Base-by-base conservation (phyloP, 2,888 invertebrate genomes). In the Drosophila koepferae region DNA sequence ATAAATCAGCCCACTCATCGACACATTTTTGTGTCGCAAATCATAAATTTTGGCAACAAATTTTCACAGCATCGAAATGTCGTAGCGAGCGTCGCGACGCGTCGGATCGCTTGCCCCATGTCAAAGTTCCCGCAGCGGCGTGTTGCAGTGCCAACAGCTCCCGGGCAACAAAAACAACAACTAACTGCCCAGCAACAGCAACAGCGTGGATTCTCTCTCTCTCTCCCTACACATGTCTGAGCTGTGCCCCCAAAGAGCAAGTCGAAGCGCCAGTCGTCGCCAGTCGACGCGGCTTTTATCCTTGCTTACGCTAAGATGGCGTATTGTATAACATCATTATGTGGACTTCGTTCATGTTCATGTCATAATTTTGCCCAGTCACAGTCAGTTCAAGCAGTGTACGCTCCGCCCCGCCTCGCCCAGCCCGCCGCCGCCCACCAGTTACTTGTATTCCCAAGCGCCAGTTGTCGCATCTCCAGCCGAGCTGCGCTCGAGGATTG, bases 261-360 rank as follows among this genome's bases (percentile, higher is more conserved):
- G 18, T 44, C 69, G 69, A 74, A 82, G 85, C 85, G 74, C 64
- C 66, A 71, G 72, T 60, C 54, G 41, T 31, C 82, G 78, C 69
- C 68, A 64, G 58, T 61, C 67, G 49, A 48, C 63, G 63, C 86
- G 87, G 87, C 89, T 59, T 90, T 83, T 82, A 63, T 78, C 82
- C 89, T 82, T 88, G 90, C 90, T 88, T 88, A 79, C 76, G 90
- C 89, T 88, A 88, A 89, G 91, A 91, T 91, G 91, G 91, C 87
- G 91, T 91, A 91, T 91, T 89, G 91, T 91, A 89, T 91, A 91
- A 91, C 91, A 91, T 91, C 92, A 91, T 91, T 91, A 91, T 91
- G 90, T 82, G 91, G 83, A 90, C 90, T 91, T 86, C 88, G 92
- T 88, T 91, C 91, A 90, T 91, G 91, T 91, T 91, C 91, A 91